phyloP scores from a whole-genome alignment of 2,888 invertebrate species.

The Spisula solida region DNA sequence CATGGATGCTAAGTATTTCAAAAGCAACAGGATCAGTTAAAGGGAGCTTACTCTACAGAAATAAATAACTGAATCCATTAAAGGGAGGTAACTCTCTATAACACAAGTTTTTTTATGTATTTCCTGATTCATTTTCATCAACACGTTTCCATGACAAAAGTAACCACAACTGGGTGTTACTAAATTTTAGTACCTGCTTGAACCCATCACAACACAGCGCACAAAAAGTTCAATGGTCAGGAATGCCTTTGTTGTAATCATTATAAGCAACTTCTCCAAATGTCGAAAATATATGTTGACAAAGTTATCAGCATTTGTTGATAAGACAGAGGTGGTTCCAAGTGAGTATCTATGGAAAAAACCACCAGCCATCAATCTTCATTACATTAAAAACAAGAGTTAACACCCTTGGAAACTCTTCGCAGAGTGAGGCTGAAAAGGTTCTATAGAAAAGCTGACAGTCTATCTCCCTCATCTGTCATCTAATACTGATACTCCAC shows the following conservation, averaged over 20 bases:
- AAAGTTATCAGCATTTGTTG: background rate
- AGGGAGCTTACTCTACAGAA: no score
- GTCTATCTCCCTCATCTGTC: conserved; percentile 43
- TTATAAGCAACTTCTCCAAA: background rate
- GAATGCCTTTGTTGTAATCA: background rate
- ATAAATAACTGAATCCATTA: no score
- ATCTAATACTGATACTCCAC: conserved; percentile 37
- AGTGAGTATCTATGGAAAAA: background rate
- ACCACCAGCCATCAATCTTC: background rate
- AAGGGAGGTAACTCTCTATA: no score
- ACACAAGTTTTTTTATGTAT: no score
- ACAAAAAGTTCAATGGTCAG: background rate
- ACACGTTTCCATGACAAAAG: no score
- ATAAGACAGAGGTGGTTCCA: background rate
- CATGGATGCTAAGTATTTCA: no score
- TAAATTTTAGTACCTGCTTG: no score
- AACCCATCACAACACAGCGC: no score
- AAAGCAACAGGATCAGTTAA: no score
- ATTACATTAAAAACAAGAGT: conserved; percentile 23
- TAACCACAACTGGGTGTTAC: no score
- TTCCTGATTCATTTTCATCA: no score
- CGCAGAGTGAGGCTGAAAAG: background rate
- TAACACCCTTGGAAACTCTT: conserved; percentile 17
- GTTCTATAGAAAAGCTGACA: background rate
- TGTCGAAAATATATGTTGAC: conserved; percentile 3